phyloP scores from a whole-genome alignment of 1,140 invertebrate species.

The Bombus breviceps region DNA sequence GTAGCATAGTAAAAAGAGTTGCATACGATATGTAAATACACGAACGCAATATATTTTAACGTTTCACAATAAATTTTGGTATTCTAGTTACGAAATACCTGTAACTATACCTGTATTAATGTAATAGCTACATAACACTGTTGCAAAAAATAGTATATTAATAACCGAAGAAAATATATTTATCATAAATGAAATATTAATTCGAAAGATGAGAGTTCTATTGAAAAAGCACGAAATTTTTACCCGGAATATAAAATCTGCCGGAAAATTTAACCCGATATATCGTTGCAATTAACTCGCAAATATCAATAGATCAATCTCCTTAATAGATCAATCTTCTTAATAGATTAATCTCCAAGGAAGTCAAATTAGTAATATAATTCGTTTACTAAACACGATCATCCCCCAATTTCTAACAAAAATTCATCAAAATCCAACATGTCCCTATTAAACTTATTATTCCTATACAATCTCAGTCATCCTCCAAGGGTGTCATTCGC shows the following conservation, averaged over 20 bases:
- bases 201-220: not conserved
- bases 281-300: not conserved
- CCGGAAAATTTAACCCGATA: not conserved
- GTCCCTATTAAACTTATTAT: too few species aligned
- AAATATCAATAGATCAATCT: too few species aligned
- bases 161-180: not conserved
- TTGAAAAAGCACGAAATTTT: not conserved
- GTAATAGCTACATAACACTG: not conserved
- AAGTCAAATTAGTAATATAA: too few species aligned
- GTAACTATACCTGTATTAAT: not conserved
- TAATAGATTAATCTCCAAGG: too few species aligned
- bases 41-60: too few species aligned
- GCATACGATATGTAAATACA: too few species aligned
- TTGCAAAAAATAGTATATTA: not conserved
- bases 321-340: too few species aligned
- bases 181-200: not conserved
- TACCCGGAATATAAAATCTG: not conserved
- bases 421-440: too few species aligned
- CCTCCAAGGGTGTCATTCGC: not conserved
- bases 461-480: not conserved
- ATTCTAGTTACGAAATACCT: not conserved
- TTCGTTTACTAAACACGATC: too few species aligned
- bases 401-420: too few species aligned
- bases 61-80: too few species aligned
- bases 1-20: too few species aligned